Base-by-base conservation (phyloP, 2,113 vertebrate genomes). In the Petromus typicus region DNA sequence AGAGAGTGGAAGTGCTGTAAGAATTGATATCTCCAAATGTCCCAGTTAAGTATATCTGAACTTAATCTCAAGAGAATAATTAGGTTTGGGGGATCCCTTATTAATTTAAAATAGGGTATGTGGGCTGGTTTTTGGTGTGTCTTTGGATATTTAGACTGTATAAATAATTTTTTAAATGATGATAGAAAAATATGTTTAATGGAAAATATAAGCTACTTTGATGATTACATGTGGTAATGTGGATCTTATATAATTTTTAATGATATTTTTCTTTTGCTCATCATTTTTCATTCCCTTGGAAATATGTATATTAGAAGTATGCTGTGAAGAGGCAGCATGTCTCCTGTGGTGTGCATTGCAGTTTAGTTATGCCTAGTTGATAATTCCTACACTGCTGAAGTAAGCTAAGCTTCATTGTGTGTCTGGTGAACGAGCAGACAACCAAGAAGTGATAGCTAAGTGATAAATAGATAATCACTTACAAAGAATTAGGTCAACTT, bases 181-280 rank as follows among this genome's bases (percentile, higher is more conserved):
- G 17, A 61, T 27, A 86, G n/a, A 71, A 87, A 78, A 40, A n/a
- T 89, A 34, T 64, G 76, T 95, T 93, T 51, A 84, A 27, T 64
- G 82, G 11, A 71, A 84, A 57, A 86, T 76, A 63, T 14, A 86
- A 73, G 43, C 23, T 86, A 22, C 22, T 81, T 78, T 86, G 37
- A 54, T 86, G 17, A 57, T 90, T n/a, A 30, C 22, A 10, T 57
- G 20, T 5, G 69, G 45, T 45, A 83, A 78, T 78, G 34, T 7
- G n/a, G 11, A 80, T 95, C 92, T 84, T 87, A 34, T 1, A 78
- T 8, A 34, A 9, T 75, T 92, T 79, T 96, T 27, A 71, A 11
- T 82, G 2, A 16, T 75, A 13, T 34, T 84, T 86, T 82, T 20
- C 27, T 27, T 75, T 86, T 45, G n/a, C 43, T 45, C 37, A 45